These are phyloP conservation scores for Nothobranchius furzeri DNA, from an alignment of 2,113 vertebrate genomes.

Conservation along the genomic window DNA sequence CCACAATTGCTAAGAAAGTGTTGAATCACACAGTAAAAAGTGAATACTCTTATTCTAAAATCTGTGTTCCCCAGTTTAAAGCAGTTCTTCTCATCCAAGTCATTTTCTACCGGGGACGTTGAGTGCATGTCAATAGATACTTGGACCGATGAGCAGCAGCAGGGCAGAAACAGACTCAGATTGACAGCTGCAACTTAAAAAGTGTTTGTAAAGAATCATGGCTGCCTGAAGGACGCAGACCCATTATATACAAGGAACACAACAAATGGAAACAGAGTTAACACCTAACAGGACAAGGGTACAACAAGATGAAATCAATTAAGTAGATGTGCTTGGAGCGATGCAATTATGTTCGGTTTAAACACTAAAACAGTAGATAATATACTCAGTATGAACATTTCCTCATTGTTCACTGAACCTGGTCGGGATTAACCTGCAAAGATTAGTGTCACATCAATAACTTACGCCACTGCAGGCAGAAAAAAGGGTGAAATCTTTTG, in stretches of 20 bases:
- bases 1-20: not conserved
- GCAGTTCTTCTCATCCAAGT: constrained; percentile 2
- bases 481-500: not conserved
- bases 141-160: not conserved
- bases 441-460: not conserved
- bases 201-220: not conserved
- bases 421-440: constrained; percentile 18
- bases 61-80: not conserved
- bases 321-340: not conserved
- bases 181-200: not conserved
- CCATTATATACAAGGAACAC: not conserved
- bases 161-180: too few species aligned
- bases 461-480: not conserved
- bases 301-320: not conserved
- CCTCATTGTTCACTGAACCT: not conserved
- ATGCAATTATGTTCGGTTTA: not conserved
- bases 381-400: not conserved
- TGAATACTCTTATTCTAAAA: not conserved
- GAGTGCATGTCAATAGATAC: constrained; percentile 9
- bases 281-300: not conserved
- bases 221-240: not conserved
- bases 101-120: not conserved
- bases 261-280: not conserved
- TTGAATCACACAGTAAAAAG: not conserved
- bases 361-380: not conserved